A percentile compares a stretch with the other conserved stretches of the same genome.
Evolutionary conservation across 1,140 invertebrate species (phyloP).

Genomic region (Caenorhabditis tropicalis): DNA sequence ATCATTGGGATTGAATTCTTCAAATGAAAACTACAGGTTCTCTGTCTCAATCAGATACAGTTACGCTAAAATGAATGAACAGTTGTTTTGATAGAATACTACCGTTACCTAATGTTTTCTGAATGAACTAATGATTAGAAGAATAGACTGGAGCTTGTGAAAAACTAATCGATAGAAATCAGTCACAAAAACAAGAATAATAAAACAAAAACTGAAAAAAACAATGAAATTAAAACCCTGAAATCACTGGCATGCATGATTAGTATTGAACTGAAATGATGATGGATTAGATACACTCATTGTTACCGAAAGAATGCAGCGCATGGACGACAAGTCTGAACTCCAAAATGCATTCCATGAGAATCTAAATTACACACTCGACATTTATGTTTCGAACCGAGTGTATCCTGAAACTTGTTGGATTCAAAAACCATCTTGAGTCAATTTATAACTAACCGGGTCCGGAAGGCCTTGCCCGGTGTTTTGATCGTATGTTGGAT

Average conservation of each 20-base stretch:
- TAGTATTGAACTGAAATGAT: not conserved
- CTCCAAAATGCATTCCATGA: constrained; percentile 30
- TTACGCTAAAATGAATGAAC: too few relatives aligned
- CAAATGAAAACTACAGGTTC: too few relatives aligned
- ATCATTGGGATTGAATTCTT: too few relatives aligned
- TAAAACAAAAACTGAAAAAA: not conserved
- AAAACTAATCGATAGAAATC: too few relatives aligned
- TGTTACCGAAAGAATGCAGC: constrained; percentile 31
- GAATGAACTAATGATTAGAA: too few relatives aligned
- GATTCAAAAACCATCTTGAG: not conserved
- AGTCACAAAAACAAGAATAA: not conserved
- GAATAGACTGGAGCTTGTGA: too few relatives aligned
- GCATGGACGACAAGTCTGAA: not conserved
- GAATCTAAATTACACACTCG: not conserved
- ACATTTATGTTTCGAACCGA: not conserved
- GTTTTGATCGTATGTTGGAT: not conserved
- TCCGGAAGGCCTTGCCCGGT: not conserved
- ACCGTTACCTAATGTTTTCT: too few relatives aligned
- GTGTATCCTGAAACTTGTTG: not conserved
- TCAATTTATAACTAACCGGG: not conserved
- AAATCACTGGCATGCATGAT: constrained; percentile 11
- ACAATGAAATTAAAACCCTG: not conserved
- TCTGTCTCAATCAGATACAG: too few relatives aligned
- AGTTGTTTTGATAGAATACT: too few relatives aligned
- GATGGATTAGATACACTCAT: constrained; percentile 5